Conservation (phyloP, 2,888 invertebrate species). For the Cecidostiba fungosa region DNA sequence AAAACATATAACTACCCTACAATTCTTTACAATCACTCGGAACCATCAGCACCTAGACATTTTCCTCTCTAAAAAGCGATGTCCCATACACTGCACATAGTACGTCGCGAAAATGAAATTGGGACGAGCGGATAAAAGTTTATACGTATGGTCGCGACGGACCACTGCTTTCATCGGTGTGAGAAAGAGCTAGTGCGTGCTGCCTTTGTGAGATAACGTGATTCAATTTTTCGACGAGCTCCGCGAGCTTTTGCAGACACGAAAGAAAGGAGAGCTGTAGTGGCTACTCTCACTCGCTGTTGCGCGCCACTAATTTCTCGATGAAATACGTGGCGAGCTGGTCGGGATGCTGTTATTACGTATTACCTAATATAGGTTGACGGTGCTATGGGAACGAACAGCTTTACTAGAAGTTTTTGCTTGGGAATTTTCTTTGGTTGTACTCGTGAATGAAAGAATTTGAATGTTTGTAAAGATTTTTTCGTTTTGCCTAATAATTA, state of each 20-base stretch:
- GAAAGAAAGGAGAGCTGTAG: constrained; percentile 51
- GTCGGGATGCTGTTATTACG: neutral
- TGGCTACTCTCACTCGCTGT: neutral
- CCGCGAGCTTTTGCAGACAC: constrained; percentile 33
- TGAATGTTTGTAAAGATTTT: neutral
- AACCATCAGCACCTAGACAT: neutral
- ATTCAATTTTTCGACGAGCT: constrained; percentile 49
- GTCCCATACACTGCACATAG: neutral
- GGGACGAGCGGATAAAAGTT: constrained; percentile 46
- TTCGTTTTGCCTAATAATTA: too few species aligned
- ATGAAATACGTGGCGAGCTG: neutral
- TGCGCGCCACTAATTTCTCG: constrained; percentile 20
- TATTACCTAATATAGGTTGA: too few species aligned
- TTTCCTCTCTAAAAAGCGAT: neutral
- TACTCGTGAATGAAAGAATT: neutral
- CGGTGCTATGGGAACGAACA: neutral
- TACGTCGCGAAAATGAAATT: constrained; percentile 52
- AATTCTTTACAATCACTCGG: neutral
- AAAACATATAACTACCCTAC: too few species aligned
- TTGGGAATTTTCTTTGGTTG: neutral
- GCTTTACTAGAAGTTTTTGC: neutral
- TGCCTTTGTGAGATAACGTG: constrained; percentile 62
- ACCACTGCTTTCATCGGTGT: neutral
- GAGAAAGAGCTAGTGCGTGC: constrained; percentile 17
- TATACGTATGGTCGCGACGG: neutral